Conservation (phyloP, 53 echinoderm and acorn worm genomes). For the Temnopleurus reevesii region DNA sequence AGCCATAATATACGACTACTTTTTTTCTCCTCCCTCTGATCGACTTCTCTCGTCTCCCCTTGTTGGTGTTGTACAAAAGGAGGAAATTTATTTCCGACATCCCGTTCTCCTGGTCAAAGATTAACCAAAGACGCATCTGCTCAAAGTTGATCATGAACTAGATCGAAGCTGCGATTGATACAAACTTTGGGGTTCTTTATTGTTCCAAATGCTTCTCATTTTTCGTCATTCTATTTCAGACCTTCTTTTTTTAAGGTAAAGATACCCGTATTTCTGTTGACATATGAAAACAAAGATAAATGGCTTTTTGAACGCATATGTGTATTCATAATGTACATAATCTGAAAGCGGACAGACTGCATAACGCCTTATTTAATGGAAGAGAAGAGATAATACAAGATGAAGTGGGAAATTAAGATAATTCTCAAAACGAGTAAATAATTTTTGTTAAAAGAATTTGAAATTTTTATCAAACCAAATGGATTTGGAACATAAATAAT, state of each 20-base stretch:
- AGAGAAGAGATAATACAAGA: too few relatives aligned
- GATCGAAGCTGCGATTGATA: slow-evolving; percentile 35
- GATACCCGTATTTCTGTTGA: background rate
- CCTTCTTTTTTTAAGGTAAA: background rate
- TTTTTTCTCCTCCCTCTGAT: background rate
- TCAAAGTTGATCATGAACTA: slow-evolving; percentile 54
- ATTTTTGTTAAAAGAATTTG: too few relatives aligned
- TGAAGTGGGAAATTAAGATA: too few relatives aligned
- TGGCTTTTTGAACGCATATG: background rate
- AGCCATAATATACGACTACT: slow-evolving; percentile 23
- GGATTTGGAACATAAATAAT: too few relatives aligned
- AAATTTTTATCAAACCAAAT: too few relatives aligned
- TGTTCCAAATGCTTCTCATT: background rate
- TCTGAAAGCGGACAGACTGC: background rate
- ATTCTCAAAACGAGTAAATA: too few relatives aligned
- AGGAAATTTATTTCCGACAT: slow-evolving; percentile 54
- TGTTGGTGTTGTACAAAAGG: background rate
- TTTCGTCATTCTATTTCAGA: background rate
- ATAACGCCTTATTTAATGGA: too few relatives aligned
- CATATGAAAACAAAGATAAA: background rate
- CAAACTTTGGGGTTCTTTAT: background rate
- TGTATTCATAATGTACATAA: background rate
- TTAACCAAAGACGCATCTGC: slow-evolving; percentile 55
- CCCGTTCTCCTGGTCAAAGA: slow-evolving; percentile 45
- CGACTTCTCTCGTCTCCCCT: slow-evolving; percentile 23